Percentiles rank a stretch among this genome's conserved stretches.
These are phyloP conservation scores for Loris lydekkerianus DNA, from an alignment of 2,797 vertebrate species.

Conservation along the genomic window DNA sequence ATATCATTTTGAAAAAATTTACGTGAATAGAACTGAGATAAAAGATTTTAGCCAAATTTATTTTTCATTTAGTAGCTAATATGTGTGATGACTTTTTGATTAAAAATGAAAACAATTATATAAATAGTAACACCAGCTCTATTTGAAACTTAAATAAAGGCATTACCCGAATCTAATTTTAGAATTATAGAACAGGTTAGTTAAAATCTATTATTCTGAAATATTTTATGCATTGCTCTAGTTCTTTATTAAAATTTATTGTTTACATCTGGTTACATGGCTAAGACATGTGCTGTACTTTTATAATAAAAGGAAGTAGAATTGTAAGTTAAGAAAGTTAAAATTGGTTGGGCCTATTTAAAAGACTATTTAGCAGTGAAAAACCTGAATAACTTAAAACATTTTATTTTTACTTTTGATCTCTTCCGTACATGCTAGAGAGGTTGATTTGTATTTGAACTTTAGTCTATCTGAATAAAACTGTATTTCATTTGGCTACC, in stretches of 20 bases:
- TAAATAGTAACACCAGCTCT: neutral
- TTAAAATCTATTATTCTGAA: neutral
- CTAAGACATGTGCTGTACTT: neutral
- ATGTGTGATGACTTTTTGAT: neutral
- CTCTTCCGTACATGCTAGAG: neutral
- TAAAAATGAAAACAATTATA: slow-evolving; percentile 9
- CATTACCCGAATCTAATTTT: neutral
- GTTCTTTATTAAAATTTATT: slow-evolving; percentile 14
- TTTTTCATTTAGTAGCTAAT: slow-evolving; percentile 23
- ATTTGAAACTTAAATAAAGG: neutral
- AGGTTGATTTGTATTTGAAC: neutral
- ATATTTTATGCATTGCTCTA: neutral
- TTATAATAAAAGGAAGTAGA: neutral
- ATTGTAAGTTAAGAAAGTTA: neutral
- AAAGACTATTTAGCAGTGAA: neutral
- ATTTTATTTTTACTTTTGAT: slow-evolving; percentile 16
- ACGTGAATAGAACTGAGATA: neutral
- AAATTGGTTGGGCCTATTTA: neutral
- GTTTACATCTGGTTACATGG: neutral
- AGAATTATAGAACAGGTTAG: neutral
- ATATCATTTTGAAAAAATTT: neutral
- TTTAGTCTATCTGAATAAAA: neutral
- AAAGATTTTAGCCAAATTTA: neutral
- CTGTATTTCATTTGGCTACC: neutral
- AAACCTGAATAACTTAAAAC: neutral